phyloP scores from a whole-genome alignment of 2,797 vertebrate genomes.

The Galagoides demidoff region DNA sequence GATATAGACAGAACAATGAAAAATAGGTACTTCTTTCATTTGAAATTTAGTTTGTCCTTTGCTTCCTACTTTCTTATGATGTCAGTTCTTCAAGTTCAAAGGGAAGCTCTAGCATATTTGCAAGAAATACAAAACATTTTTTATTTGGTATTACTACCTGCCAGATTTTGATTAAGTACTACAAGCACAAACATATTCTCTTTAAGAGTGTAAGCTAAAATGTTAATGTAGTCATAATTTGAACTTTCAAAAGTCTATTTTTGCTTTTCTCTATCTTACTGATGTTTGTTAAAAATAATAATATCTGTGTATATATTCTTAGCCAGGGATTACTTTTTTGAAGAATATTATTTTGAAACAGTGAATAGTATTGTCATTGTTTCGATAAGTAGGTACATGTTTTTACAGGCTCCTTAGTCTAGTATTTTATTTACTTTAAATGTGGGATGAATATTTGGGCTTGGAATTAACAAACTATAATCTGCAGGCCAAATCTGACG shows the following conservation, averaged over 20 bases:
- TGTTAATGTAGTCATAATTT: background rate
- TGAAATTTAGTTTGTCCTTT: background rate
- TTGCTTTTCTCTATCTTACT: slow-evolving; percentile 16
- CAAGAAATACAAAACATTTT: background rate
- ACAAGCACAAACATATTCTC: background rate
- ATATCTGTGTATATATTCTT: background rate
- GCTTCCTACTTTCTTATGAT: background rate
- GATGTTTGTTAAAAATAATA: slow-evolving; percentile 13
- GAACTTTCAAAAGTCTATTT: background rate
- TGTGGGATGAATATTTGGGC: background rate
- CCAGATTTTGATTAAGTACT: background rate
- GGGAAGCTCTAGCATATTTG: background rate
- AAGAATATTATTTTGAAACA: slow-evolving; percentile 28
- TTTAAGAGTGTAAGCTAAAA: slow-evolving; percentile 3
- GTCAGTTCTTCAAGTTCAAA: slow-evolving; percentile 33
- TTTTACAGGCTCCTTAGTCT: background rate
- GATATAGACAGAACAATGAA: slow-evolving; percentile 36
- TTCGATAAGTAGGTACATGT: background rate
- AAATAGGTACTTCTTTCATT: slow-evolving; percentile 31
- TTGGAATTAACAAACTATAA: background rate
- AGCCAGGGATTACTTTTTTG: background rate
- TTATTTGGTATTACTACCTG: background rate
- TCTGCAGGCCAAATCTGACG: background rate
- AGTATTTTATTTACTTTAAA: slow-evolving; percentile 28
- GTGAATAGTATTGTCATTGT: background rate